These are phyloP conservation scores for Pollenia amentaria DNA, from an alignment of 2,888 invertebrate species.

Conservation along the genomic window DNA sequence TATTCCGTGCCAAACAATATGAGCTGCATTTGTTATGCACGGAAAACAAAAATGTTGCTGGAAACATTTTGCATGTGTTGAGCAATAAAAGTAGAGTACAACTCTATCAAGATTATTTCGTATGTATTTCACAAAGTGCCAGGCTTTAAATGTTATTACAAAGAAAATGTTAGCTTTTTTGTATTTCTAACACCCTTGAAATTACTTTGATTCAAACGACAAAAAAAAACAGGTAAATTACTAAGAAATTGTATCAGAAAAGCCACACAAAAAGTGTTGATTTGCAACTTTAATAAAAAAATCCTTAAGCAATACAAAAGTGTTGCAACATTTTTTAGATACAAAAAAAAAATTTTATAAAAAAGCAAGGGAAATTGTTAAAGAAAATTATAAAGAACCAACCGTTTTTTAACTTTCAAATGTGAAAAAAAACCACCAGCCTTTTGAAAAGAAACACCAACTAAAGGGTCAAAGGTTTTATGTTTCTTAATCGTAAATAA, in stretches of 20 bases:
- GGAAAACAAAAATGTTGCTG: no score
- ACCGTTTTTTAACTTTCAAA: constrained; percentile 2
- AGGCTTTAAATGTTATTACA: no score
- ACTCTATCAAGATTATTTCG: no score
- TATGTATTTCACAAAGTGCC: no score
- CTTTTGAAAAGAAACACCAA: constrained; percentile 41
- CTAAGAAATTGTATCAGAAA: constrained; percentile 19
- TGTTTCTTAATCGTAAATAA: constrained; percentile 40
- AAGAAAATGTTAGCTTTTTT: no score
- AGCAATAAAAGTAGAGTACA: no score
- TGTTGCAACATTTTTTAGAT: constrained; percentile 11
- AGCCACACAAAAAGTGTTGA: background rate
- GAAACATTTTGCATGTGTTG: no score
- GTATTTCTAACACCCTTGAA: constrained; percentile 20
- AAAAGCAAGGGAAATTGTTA: background rate
- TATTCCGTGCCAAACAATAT: no score
- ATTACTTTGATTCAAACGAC: constrained; percentile 3
- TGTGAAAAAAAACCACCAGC: background rate
- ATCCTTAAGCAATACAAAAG: constrained; percentile 7
- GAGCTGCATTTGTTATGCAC: no score
- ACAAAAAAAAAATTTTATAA: background rate
- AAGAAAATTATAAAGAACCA: constrained; percentile 10
- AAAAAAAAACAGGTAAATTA: background rate
- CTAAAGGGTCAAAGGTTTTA: constrained; percentile 67
- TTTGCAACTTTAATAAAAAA: constrained; percentile 18